phyloP scores from a whole-genome alignment of 2,797 vertebrate species.

The Oreochromis mossambicus region DNA sequence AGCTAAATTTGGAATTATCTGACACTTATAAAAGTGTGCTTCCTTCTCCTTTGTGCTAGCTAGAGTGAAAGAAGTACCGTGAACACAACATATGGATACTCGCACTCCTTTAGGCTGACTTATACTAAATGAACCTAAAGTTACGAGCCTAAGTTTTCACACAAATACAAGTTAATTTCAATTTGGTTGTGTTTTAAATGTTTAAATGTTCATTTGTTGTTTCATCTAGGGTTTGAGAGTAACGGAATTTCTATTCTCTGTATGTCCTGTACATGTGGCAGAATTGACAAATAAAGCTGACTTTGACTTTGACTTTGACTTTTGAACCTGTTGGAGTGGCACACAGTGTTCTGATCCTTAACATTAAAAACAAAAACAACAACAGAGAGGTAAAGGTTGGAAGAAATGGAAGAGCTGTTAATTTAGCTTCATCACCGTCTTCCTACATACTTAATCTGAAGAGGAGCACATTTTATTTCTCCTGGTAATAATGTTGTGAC shows the following conservation, averaged over 20 bases:
- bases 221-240: too few species aligned
- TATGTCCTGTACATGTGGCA: too few species aligned
- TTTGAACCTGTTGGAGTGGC: not conserved
- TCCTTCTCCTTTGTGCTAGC: not conserved
- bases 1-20: not conserved
- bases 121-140: not conserved
- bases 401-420: not conserved
- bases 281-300: too few species aligned
- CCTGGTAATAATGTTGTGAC: not conserved
- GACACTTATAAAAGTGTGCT: not conserved
- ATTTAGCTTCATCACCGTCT: not conserved
- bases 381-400: not conserved
- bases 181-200: not conserved
- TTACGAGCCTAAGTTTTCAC: not conserved
- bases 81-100: not conserved
- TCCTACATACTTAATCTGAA: not conserved
- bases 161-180: not conserved
- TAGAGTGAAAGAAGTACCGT: not conserved
- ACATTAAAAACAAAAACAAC: not conserved
- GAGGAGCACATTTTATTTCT: not conserved
- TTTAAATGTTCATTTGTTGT: too few species aligned
- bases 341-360: not conserved
- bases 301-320: too few species aligned
- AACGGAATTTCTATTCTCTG: too few species aligned
- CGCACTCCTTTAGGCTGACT: not conserved